Conservation (phyloP, 2,888 invertebrate species). For the Sesia bembeciformis region DNA sequence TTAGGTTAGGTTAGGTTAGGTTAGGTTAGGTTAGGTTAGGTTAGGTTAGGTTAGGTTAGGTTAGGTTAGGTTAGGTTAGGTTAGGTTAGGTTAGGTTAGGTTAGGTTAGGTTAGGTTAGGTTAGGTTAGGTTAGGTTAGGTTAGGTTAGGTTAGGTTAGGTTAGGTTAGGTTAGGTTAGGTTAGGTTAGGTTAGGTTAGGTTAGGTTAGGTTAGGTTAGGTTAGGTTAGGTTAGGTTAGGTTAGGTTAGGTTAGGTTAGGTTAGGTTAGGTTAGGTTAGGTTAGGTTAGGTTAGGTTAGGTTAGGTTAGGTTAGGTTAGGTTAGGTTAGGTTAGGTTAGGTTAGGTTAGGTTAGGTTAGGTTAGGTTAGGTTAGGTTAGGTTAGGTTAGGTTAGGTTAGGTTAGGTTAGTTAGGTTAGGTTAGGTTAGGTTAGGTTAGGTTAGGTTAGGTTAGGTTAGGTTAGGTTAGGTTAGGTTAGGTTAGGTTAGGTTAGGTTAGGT, state of each 20-base stretch:
- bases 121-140: slow-evolving; percentile 3
- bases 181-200: slow-evolving; percentile 5
- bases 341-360: no score
- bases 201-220: slow-evolving; percentile 1
- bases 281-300: slow-evolving; percentile 2
- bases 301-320: slow-evolving; percentile 17
- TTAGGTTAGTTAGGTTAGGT: slow-evolving; percentile 12
- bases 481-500: slow-evolving; percentile 9
- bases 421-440: slow-evolving; percentile 12
- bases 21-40: neutral
- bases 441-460: slow-evolving; percentile 19
- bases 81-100: neutral
- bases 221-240: slow-evolving; percentile 3
- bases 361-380: no score
- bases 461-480: slow-evolving; percentile 10
- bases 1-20: neutral
- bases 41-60: neutral
- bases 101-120: slow-evolving; percentile 2
- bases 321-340: slow-evolving; percentile 5
- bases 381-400: no score
- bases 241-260: slow-evolving; percentile 3
- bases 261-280: slow-evolving; percentile 2
- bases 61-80: neutral
- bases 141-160: slow-evolving; percentile 5
- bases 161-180: slow-evolving; percentile 5